phyloP scores from a whole-genome alignment of 2,797 vertebrate species.

The Hephaestus fuliginosus region DNA sequence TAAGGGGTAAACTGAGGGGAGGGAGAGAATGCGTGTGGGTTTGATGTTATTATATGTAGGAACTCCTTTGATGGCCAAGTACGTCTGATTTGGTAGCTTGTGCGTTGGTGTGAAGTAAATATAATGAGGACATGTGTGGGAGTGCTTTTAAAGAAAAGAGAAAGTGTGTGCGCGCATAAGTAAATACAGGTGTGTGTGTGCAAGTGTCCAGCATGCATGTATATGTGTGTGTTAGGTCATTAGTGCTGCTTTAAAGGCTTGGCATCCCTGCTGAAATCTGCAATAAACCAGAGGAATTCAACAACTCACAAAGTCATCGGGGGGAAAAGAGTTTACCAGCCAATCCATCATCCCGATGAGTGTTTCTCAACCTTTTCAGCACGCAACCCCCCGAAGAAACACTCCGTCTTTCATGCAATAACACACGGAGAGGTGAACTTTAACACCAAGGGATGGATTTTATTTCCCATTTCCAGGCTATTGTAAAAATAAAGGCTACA shows the following conservation, averaged over 20 bases:
- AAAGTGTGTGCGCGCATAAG: conserved; percentile 51
- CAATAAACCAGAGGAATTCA: conserved; percentile 74
- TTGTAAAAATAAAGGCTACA: not conserved
- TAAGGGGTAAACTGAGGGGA: conserved; percentile 7
- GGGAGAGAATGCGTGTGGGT: conserved; percentile 29
- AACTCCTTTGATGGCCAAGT: conserved; percentile 66
- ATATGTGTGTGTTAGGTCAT: conserved; percentile 67
- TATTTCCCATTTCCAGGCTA: conserved; percentile 3
- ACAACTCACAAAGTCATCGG: conserved; percentile 60
- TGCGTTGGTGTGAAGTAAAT: conserved; percentile 59
- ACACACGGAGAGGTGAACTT: conserved; percentile 11
- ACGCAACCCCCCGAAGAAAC: conserved; percentile 5
- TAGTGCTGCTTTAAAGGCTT: conserved; percentile 74
- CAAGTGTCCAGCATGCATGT: conserved; percentile 51
- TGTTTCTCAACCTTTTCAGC: conserved; percentile 46
- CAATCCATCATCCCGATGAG: conserved; percentile 61
- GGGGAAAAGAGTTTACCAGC: conserved; percentile 57
- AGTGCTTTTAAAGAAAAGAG: conserved; percentile 40
- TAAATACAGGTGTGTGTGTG: conserved; percentile 64
- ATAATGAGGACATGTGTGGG: conserved; percentile 71
- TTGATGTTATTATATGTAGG: conserved; percentile 39
- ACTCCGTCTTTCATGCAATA: conserved; percentile 16
- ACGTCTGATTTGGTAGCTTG: conserved; percentile 49
- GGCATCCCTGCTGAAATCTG: conserved; percentile 57
- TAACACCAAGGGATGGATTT: conserved; percentile 34